phyloP scores from a whole-genome alignment of 2,113 vertebrate species.

The Brevimyrus niger region DNA sequence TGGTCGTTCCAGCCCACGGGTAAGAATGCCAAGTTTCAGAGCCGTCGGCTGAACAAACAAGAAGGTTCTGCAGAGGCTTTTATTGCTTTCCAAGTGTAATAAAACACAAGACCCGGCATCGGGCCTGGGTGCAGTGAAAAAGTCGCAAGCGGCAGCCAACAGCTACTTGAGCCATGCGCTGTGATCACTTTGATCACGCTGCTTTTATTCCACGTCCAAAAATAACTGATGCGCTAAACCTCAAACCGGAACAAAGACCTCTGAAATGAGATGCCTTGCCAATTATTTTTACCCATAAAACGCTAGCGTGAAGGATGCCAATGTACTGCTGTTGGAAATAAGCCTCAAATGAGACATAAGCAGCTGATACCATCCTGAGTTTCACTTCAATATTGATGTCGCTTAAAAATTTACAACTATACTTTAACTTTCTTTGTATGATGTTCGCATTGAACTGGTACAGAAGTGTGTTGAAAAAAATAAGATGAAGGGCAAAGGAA shows the following conservation, averaged over 20 bases:
- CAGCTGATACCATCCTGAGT: not conserved
- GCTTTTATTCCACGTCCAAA: not conserved
- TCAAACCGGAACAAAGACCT: conserved; percentile 15
- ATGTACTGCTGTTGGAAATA: not conserved
- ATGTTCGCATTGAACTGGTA: not conserved
- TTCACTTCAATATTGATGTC: not conserved
- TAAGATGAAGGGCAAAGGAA: not conserved
- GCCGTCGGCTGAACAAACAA: not conserved
- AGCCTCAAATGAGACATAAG: not conserved
- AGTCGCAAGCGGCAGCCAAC: not conserved
- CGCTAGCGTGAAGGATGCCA: not conserved
- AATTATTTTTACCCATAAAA: conserved; percentile 3
- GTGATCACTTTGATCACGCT: conserved; percentile 10
- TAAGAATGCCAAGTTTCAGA: not conserved
- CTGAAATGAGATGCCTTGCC: conserved; percentile 3
- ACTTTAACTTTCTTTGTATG: not conserved
- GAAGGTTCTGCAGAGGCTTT: not conserved
- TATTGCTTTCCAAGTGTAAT: conserved; percentile 16
- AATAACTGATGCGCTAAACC: conserved; percentile 3
- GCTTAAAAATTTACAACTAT: not conserved
- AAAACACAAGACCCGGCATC: not conserved
- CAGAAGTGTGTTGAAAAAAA: not conserved
- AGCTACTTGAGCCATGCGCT: conserved; percentile 8
- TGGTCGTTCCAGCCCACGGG: not conserved
- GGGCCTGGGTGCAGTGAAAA: not conserved